phyloP scores from a whole-genome alignment of 1,140 invertebrate genomes.

The Magallana ariakensis region DNA sequence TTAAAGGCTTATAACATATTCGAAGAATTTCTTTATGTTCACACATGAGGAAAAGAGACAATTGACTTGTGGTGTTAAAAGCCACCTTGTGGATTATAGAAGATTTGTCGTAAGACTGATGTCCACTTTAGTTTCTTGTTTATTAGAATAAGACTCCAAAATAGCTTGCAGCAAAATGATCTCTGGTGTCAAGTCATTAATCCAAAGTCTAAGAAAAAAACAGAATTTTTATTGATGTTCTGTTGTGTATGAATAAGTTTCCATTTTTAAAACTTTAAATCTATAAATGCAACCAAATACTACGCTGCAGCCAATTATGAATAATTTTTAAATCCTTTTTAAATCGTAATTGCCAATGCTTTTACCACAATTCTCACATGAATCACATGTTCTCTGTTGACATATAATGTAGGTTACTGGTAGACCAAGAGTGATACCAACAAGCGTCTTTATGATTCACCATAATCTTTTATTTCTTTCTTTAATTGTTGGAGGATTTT shows the following conservation, averaged over 20 bases:
- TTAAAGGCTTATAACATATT: conserved; percentile 22
- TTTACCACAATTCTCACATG: not conserved
- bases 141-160: not conserved
- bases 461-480: not conserved
- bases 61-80: not conserved
- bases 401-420: not conserved
- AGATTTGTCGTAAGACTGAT: not conserved
- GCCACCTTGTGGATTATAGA: not conserved
- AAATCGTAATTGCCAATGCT: not conserved
- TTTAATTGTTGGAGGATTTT: too few species aligned
- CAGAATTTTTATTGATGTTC: not conserved
- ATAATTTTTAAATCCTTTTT: not conserved
- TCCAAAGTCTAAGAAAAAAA: not conserved
- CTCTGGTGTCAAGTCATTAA: not conserved
- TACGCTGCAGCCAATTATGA: conserved; percentile 14
- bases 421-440: not conserved
- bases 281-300: too few species aligned
- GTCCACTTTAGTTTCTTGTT: not conserved
- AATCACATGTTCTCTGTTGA: not conserved
- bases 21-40: not conserved
- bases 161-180: not conserved
- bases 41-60: not conserved
- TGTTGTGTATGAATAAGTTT: not conserved
- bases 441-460: not conserved
- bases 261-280: not conserved